These are phyloP conservation scores for Drosophila pallidifrons DNA, from an alignment of 1,140 invertebrate species.

Conservation along the genomic window DNA sequence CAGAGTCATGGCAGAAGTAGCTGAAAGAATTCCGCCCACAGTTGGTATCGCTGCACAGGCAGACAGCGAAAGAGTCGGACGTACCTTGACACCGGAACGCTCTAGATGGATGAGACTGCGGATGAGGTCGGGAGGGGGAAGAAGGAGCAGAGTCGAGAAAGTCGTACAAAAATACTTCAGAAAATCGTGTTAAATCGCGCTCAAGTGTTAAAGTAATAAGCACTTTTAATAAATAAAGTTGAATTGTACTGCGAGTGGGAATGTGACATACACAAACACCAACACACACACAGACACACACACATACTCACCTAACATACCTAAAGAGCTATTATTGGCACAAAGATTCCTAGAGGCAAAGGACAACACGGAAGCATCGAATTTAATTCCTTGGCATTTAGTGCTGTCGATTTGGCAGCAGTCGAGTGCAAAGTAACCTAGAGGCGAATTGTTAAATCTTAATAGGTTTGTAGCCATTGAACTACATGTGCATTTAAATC, in stretches of 20 bases:
- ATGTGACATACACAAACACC: slow-evolving; percentile 27
- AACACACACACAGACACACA: slow-evolving; percentile 32
- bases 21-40: slow-evolving; percentile 18
- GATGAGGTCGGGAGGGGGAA: too few species aligned
- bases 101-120: slow-evolving; percentile 19
- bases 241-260: slow-evolving; percentile 47
- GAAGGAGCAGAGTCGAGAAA: slow-evolving; percentile 23
- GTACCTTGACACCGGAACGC: slow-evolving; percentile 66
- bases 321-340: background rate
- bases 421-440: background rate
- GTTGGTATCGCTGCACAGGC: background rate
- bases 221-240: slow-evolving; percentile 83
- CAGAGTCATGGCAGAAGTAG: slow-evolving; percentile 26
- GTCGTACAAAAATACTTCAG: slow-evolving; percentile 78
- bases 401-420: background rate
- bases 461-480: too few species aligned
- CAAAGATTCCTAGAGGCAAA: background rate
- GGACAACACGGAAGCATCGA: background rate
- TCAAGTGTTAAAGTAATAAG: slow-evolving; percentile 83
- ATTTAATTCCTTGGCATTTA: slow-evolving; percentile 2
- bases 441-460: background rate
- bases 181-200: slow-evolving; percentile 82
- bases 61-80: slow-evolving; percentile 24
- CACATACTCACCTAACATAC: slow-evolving; percentile 3
- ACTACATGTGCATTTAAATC: too few species aligned